phyloP scores from a whole-genome alignment of 2,113 vertebrate genomes.

The Proterorhinus semilunaris region DNA sequence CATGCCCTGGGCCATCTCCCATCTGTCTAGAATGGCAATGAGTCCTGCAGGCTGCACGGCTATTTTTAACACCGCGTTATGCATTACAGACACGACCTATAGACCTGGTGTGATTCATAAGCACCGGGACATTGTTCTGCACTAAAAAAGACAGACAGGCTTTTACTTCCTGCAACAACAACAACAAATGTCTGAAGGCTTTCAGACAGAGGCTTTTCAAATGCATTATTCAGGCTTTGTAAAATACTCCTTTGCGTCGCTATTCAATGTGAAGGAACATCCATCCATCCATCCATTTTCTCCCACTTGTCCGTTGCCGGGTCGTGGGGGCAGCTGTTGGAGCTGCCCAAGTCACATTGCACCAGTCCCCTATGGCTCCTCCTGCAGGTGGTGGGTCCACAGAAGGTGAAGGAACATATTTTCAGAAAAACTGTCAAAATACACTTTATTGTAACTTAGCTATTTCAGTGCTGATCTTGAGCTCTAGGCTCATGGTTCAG shows the following conservation, averaged over 20 bases:
- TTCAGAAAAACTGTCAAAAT: too few species aligned
- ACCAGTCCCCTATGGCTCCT: too few species aligned
- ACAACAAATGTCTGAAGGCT: neutral
- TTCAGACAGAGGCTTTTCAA: neutral
- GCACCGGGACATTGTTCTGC: constrained; percentile 38
- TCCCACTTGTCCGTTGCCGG: too few species aligned
- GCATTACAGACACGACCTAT: constrained; percentile 49
- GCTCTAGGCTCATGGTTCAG: too few species aligned
- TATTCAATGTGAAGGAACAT: too few species aligned
- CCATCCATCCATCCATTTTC: too few species aligned
- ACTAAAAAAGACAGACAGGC: constrained; percentile 27
- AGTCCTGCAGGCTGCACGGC: constrained; percentile 35
- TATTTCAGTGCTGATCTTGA: too few species aligned
- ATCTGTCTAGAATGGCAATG: constrained; percentile 57
- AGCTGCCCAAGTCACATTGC: too few species aligned
- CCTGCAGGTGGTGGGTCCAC: too few species aligned
- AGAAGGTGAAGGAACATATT: too few species aligned
- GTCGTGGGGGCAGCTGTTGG: too few species aligned
- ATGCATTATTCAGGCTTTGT: neutral
- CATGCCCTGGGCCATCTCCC: constrained; percentile 40
- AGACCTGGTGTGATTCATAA: constrained; percentile 40
- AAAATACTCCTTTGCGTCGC: too few species aligned
- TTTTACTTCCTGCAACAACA: constrained; percentile 41
- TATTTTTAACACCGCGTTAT: constrained; percentile 48
- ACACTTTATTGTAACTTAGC: constrained; percentile 36